phyloP scores from a whole-genome alignment of 2,113 vertebrate species.

The Vulpes ferrilata region DNA sequence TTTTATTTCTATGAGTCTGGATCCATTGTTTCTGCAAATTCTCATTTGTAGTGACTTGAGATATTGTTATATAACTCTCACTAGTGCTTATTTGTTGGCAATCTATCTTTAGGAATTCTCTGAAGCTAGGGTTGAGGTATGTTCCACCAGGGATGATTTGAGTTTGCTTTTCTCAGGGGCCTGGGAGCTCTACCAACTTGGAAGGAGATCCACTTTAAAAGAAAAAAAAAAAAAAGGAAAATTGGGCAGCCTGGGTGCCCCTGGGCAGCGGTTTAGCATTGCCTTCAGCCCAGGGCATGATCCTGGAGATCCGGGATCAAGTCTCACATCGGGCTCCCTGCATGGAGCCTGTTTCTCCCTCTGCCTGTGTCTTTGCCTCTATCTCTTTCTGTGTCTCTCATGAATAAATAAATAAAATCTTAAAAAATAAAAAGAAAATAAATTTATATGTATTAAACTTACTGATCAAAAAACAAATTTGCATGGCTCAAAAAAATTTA shows the following conservation, averaged over 20 bases:
- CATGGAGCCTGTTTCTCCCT: too few species aligned
- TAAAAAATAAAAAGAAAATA: neutral
- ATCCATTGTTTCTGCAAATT: neutral
- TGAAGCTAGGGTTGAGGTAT: neutral
- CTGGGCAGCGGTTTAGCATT: too few species aligned
- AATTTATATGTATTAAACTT: neutral
- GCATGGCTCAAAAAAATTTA: slow-evolving; percentile 2
- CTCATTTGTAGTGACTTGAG: neutral
- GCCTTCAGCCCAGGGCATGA: too few species aligned
- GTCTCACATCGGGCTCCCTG: too few species aligned
- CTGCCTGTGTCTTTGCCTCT: too few species aligned
- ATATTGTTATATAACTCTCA: slow-evolving; percentile 5
- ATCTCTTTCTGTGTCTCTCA: too few species aligned
- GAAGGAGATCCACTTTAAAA: neutral
- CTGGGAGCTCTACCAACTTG: neutral
- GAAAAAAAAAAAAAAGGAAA: neutral
- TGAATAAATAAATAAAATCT: too few species aligned
- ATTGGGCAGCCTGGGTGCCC: too few species aligned
- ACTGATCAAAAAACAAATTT: slow-evolving; percentile 17
- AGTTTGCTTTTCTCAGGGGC: neutral
- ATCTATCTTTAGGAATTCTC: neutral
- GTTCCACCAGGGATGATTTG: neutral
- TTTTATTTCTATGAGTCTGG: neutral
- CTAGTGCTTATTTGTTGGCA: neutral
- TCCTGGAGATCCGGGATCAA: too few species aligned